Evolutionary conservation across 1,140 invertebrate genomes (phyloP), one percentile per base, ranked within the genome.

Genomic region (Drosophila baimaii): DNA sequence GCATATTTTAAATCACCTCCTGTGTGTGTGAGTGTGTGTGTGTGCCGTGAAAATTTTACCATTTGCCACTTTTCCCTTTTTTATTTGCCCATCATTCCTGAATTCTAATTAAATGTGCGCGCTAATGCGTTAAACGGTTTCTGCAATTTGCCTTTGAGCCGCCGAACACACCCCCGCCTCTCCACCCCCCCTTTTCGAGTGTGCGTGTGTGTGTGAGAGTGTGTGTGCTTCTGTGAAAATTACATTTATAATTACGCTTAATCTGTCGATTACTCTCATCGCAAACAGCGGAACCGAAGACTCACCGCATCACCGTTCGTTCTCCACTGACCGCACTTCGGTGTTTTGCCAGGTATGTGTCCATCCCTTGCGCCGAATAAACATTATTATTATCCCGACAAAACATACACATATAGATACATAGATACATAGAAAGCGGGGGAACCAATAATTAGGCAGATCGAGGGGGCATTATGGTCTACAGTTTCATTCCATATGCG

Each of bases 51-150:
- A 13, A 27, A 31, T 8, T 19, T n/a, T n/a, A n/a, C n/a, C 31
- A n/a, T 7, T 10, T 10, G 27, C 25, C 62, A 44, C 13, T 10
- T 12, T 31, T 12, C 7, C 49, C 12, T n/a, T 47, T 17, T 17
- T 52, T n/a, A 19, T 15, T 13, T 4, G 5, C 29, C 49, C 29
- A 52, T 33, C 49, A 21, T n/a, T 10, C 13, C 8, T 13, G 44
- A 61, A 19, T 41, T 46, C 57, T 55, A 64, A 74, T 82, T 78
- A 61, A 78, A 72, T 64, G 71, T 64, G 65, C 65, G 76, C 77
- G 79, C 52, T 61, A 79, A 65, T 41, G 54, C 62, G 68, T 35
- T 77, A 62, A 81, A 77, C 51, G 52, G 41, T 64, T 35, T 49
- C 31, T 55, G 27, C 47, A 69, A 25, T 31, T 62, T 25, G 35